Evolutionary conservation across 2,888 invertebrate genomes (phyloP).

Genomic region (Holacanthella duospinosa): DNA sequence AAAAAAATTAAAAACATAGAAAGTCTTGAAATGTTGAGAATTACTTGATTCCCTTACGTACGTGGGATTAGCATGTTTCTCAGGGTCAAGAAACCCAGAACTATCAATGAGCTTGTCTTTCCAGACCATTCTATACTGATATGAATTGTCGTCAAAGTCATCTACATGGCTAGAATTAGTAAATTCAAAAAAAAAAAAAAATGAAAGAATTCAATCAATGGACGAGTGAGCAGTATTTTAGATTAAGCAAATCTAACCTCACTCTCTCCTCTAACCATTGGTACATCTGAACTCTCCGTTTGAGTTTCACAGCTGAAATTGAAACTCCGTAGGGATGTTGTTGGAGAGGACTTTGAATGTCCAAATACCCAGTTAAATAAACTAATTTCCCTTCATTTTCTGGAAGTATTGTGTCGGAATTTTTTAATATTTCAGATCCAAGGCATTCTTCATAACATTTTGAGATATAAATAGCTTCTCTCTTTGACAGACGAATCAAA

Average conservation of each 20-base stretch:
- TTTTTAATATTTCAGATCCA: slow-evolving; percentile 48
- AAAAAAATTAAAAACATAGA: not conserved
- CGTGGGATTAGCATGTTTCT: slow-evolving; percentile 73
- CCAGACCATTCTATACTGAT: slow-evolving; percentile 68
- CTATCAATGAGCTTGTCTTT: slow-evolving; percentile 71
- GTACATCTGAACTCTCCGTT: slow-evolving; percentile 80
- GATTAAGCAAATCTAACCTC: slow-evolving; percentile 20
- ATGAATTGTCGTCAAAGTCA: slow-evolving; percentile 15
- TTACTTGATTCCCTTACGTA: slow-evolving; percentile 40
- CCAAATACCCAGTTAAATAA: slow-evolving; percentile 62
- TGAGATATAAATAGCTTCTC: slow-evolving; percentile 66
- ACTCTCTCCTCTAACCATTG: slow-evolving; percentile 78
- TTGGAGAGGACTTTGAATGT: slow-evolving; percentile 67
- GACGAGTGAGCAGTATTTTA: not conserved
- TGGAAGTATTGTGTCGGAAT: slow-evolving; percentile 44
- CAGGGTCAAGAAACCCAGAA: slow-evolving; percentile 59
- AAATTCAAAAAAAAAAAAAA: slow-evolving; percentile 5
- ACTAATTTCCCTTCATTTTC: slow-evolving; percentile 65
- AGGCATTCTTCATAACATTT: slow-evolving; percentile 68
- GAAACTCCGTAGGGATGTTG: slow-evolving; percentile 78
- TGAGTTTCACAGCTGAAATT: slow-evolving; percentile 70
- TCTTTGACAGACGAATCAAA: slow-evolving; percentile 42
- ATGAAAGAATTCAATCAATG: not conserved
- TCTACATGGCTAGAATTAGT: slow-evolving; percentile 15
- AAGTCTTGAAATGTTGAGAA: not conserved